Evolutionary conservation across 2,797 vertebrate genomes (phyloP), one percentile per base, ranked within the genome.

Genomic region (Corythornis leucogaster): DNA sequence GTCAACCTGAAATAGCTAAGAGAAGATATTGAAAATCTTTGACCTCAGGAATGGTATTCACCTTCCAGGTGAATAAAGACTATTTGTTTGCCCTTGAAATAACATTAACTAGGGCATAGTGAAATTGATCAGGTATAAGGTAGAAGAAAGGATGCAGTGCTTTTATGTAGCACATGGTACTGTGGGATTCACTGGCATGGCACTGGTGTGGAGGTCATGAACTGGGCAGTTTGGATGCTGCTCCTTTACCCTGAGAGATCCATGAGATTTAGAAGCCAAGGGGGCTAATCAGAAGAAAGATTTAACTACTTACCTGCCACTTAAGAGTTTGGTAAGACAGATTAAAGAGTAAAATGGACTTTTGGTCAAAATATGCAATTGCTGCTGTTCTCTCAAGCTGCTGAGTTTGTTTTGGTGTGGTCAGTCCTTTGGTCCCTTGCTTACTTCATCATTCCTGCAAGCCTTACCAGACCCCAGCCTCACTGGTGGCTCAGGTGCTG

Each of bases 301-400:
- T 53, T 42, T 67, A 28, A 40, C 6, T 90, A 8, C 48, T 83
- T 61, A 35, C 45, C 6, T 12, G 25, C 1, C 0, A 4, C 45
- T 20, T 51, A 85, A 77, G 51, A 50, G 30, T 83, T 89, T 83
- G 77, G 18, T 68, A 61, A 75, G 77, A 38, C 24, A 40, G 55
- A 68, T 93, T 85, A 89, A 63, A 77, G 38, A 91, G 77, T 90
- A 75, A 88, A 92, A 61, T 71, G 88, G 74, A 80, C 74, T 88
- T 86, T 42, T 25, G 66, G 66, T 75, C 66, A 35, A 75, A 71
- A 17, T 35, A 7, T 53, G 31, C 31, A 30, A 17, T 64, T 93
- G 59, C n/a, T 14, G 80, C n/a, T 88, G 0, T 81, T 46, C 54
- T 75, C 12, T 75, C 9, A 54, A 22, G n/a, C 50, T 84, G 4